Percentiles rank a stretch among this genome's conserved stretches.
phyloP scores from a whole-genome alignment of 2,797 vertebrate species.

The Microtus californicus region DNA sequence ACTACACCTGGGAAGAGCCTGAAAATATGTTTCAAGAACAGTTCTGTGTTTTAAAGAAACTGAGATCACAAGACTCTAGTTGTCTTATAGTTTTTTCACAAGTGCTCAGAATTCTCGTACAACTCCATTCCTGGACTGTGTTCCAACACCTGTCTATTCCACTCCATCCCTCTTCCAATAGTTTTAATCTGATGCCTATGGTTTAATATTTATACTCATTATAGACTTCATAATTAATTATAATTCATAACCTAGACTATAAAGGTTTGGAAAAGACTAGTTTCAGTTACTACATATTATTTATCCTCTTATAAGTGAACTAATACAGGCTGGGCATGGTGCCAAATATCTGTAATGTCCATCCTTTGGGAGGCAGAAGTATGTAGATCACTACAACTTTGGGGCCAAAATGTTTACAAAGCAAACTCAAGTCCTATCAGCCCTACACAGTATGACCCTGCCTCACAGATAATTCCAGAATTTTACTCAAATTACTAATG shows the following conservation, averaged over 20 bases:
- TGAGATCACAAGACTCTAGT: background rate
- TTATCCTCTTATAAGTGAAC: background rate
- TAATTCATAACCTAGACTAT: background rate
- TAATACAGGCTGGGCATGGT: background rate
- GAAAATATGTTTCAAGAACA: background rate
- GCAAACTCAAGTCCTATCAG: background rate
- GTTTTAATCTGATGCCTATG: background rate
- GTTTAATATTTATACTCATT: constrained; percentile 2
- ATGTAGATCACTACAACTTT: background rate
- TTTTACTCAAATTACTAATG: constrained; percentile 32
- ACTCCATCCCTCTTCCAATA: background rate
- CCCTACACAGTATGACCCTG: background rate
- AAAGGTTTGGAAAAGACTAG: background rate
- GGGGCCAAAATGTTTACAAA: background rate
- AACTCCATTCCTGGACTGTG: background rate
- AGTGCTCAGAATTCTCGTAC: background rate
- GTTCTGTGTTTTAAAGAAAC: background rate
- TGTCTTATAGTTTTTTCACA: too few species aligned
- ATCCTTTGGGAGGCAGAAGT: background rate
- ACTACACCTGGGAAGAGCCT: background rate
- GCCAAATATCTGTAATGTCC: background rate
- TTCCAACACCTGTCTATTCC: background rate
- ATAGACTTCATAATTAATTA: background rate
- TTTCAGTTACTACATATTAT: background rate
- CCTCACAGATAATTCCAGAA: background rate